Evolutionary conservation across 2,113 vertebrate genomes (phyloP).

Genomic region (Prionailurus bengalensis): DNA sequence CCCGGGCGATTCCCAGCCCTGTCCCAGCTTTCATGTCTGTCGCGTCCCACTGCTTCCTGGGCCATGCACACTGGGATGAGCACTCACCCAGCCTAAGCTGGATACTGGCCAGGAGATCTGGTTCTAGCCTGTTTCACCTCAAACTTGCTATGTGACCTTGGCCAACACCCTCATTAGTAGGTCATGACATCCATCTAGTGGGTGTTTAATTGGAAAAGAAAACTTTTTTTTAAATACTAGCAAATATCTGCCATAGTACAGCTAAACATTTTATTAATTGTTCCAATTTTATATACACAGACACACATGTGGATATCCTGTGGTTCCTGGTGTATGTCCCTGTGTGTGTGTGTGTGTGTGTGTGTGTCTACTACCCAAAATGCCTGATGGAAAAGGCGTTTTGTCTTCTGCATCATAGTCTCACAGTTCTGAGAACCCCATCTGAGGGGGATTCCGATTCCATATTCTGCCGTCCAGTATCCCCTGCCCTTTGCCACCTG

Average conservation of each 20-base stretch:
- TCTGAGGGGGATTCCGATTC: neutral
- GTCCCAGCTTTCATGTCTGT: neutral
- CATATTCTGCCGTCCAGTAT: fast-evolving
- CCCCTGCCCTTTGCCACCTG: neutral
- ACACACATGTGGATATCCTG: neutral
- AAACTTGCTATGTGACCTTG: neutral
- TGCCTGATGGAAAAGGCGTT: neutral
- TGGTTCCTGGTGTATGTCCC: neutral
- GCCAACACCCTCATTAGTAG: neutral
- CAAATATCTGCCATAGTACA: neutral
- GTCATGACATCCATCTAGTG: neutral
- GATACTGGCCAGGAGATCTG: too few species aligned
- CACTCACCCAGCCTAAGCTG: neutral
- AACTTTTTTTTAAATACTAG: neutral
- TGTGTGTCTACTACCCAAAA: neutral
- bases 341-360: neutral
- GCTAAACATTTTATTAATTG: neutral
- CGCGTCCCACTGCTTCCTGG: neutral
- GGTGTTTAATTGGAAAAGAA: neutral
- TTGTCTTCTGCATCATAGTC: neutral
- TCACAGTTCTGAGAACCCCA: neutral
- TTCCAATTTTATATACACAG: neutral
- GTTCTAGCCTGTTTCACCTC: neutral
- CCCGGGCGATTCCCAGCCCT: neutral
- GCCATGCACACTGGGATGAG: neutral